A percentile compares a stretch with the other conserved stretches of the same genome.
Conservation (phyloP, 2,113 vertebrate genomes). For the Rhea pennata region DNA sequence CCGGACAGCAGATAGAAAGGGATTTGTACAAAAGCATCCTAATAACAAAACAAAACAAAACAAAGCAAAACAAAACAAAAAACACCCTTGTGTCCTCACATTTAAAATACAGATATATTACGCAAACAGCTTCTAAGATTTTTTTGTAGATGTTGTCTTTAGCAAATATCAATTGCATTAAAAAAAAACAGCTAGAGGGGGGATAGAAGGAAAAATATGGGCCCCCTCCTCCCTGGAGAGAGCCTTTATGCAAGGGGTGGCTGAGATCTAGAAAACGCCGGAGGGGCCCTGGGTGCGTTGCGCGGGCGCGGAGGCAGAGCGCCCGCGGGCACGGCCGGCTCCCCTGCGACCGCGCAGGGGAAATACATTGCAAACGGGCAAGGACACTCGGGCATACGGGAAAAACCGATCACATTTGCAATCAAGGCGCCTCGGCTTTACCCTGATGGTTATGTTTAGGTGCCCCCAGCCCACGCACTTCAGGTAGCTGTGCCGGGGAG, state of each 20-base stretch:
- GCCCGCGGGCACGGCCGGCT: background rate
- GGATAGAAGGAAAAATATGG: accelerated
- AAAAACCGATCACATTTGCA: background rate
- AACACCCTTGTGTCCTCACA: accelerated
- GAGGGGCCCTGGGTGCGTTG: no score
- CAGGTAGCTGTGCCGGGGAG: background rate
- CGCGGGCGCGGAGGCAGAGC: no score
- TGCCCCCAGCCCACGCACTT: accelerated
- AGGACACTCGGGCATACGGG: background rate
- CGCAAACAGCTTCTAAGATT: background rate
- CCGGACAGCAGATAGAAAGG: background rate
- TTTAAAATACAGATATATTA: background rate
- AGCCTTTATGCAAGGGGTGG: background rate
- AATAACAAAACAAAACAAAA: background rate
- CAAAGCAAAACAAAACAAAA: background rate
- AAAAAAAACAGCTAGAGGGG: background rate
- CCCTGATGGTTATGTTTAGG: accelerated
- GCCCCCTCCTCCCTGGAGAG: accelerated
- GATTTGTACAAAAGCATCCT: background rate
- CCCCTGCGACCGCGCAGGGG: background rate
- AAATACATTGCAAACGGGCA: background rate
- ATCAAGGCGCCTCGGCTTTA: accelerated
- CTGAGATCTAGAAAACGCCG: background rate
- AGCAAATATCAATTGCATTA: accelerated
- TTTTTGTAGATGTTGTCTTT: background rate